Evolutionary conservation across 2,888 invertebrate genomes (phyloP).

Genomic region (Monopis laevigella): DNA sequence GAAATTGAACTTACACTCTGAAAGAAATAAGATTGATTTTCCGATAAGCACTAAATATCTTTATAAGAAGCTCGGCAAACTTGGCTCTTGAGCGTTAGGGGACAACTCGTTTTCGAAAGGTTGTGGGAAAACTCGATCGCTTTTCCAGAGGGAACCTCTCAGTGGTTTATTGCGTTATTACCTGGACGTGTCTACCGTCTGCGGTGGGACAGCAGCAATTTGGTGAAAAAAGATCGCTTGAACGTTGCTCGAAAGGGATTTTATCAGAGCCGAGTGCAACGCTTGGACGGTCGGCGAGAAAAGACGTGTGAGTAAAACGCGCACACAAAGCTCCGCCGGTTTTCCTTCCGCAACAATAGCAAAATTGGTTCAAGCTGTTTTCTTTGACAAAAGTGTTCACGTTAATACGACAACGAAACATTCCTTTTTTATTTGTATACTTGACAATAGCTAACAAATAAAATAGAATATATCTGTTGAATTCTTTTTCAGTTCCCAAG

Average conservation of each 20-base stretch:
- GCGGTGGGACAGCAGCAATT: constrained; percentile 61
- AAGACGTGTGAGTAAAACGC: constrained; percentile 8
- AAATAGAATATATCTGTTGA: too few species aligned
- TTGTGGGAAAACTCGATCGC: constrained; percentile 64
- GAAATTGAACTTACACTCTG: constrained; percentile 22
- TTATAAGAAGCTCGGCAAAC: constrained; percentile 2
- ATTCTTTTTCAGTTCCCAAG: too few species aligned
- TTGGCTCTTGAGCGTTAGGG: constrained; percentile 18
- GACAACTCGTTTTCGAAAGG: constrained; percentile 59
- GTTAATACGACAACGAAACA: too few species aligned
- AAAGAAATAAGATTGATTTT: constrained; percentile 43
- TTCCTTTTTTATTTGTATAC: neutral
- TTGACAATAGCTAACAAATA: too few species aligned
- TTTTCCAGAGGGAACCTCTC: constrained; percentile 63
- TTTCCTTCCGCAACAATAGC: constrained; percentile 7
- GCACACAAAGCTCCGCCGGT: constrained; percentile 6
- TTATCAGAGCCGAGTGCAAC: constrained; percentile 45
- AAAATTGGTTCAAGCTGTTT: constrained; percentile 6
- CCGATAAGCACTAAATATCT: constrained; percentile 22
- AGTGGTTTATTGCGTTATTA: constrained; percentile 68
- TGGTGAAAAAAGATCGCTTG: constrained; percentile 59
- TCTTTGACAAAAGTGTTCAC: constrained; percentile 9
- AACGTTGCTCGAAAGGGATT: constrained; percentile 60
- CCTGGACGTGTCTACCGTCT: constrained; percentile 58
- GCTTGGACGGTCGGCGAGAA: constrained; percentile 4